Percentiles rank a stretch among this genome's conserved stretches.
phyloP scores from a whole-genome alignment of 2,888 invertebrate genomes.

The Orchesellides sinensis region DNA sequence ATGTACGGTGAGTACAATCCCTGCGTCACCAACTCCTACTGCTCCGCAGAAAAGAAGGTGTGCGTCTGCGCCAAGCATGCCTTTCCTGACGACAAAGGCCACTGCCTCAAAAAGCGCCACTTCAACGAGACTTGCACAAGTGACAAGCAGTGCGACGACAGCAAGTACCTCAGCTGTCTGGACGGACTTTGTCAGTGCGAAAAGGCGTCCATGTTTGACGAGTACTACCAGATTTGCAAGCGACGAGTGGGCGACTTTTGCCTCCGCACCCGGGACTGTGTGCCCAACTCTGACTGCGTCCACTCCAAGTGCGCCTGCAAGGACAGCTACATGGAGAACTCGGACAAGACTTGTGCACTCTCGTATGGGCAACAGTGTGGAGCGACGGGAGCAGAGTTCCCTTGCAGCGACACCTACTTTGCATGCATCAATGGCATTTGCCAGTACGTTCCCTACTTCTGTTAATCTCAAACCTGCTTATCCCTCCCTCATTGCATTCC shows the following conservation, averaged over 20 bases:
- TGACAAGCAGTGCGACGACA: constrained; percentile 63
- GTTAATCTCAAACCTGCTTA: not conserved
- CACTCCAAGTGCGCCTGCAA: constrained; percentile 66
- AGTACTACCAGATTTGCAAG: constrained; percentile 66
- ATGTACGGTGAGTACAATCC: constrained; percentile 67
- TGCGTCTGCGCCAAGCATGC: constrained; percentile 67
- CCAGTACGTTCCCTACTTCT: constrained; percentile 26
- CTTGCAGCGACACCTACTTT: constrained; percentile 68
- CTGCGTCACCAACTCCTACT: constrained; percentile 66
- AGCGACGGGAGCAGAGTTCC: constrained; percentile 34
- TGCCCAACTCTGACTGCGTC: constrained; percentile 66
- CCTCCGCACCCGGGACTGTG: constrained; percentile 62
- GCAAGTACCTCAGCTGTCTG: constrained; percentile 62
- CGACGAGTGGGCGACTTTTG: constrained; percentile 62
- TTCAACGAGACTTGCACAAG: constrained; percentile 65
- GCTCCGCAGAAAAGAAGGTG: constrained; percentile 42
- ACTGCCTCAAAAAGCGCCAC: constrained; percentile 59
- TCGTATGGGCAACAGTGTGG: constrained; percentile 66
- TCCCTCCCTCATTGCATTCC: too few relatives aligned
- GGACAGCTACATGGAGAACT: constrained; percentile 65
- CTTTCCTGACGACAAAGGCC: constrained; percentile 61
- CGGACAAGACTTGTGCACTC: constrained; percentile 68
- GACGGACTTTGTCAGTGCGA: constrained; percentile 65
- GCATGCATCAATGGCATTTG: constrained; percentile 69
- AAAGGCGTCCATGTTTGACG: constrained; percentile 53